Evolutionary conservation across 2,113 vertebrate species (phyloP), one percentile per base, ranked within the genome.

Genomic region (Spea bombifrons): DNA sequence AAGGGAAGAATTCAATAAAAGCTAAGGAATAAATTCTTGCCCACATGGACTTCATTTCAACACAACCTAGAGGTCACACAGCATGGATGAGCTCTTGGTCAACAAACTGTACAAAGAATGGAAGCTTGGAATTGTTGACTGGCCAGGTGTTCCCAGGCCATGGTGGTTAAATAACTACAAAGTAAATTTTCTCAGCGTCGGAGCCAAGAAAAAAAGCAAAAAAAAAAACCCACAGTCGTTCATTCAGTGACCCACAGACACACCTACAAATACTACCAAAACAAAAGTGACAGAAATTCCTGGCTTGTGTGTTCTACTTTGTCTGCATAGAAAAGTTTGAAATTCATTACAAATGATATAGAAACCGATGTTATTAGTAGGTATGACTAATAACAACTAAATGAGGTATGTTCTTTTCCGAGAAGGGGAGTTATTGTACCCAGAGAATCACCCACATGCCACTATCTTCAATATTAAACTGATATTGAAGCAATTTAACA

Each of bases 131-230:
- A 17, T 17, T 64, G 61, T 64, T 64, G 61, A 64, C 16, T 64
- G 61, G 16, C 61, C 61, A 64, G 61, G 61, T 64, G 61, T 64
- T 64, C 61, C 17, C 61, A 64, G 61, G 61, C n/a, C 61, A 64
- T 64, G 61, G 30, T 64, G 16, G 16, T 64, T 30, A 61, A 61
- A 61, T 61, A 61, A 61, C 8, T 1, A 64, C 30, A 13, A 16
- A 30, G 30, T 64, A 17, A 16, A 64, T 64, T 64, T 64, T 64
- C 61, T 64, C 61, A 64, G 61, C 61, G 30, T 64, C 2, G 4
- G n/a, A 17, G 61, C 61, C 61, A 64, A 64, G 16, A 30, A 64
- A 64, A 1, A 64, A 64, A 5, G 16, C 30, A 7, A 7, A 64
- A 64, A 15, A 64, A 30, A 30, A n/a, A n/a, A 64, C 17, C 17